Base-by-base conservation (phyloP, 2,797 vertebrate genomes). In the Nyctibius grandis region DNA sequence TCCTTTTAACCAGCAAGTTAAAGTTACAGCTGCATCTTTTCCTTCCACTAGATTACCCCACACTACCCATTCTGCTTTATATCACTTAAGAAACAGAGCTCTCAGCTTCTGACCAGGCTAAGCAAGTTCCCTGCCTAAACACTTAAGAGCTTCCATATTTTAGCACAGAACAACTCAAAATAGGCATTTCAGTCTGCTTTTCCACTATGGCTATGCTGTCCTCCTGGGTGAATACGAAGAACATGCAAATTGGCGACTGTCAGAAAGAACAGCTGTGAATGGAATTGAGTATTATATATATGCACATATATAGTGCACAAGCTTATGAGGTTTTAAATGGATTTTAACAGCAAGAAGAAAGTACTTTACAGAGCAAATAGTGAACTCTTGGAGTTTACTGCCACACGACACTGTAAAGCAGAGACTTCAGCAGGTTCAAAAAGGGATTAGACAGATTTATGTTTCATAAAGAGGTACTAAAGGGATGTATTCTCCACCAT, bases 1-100 rank as follows among this genome's bases (percentile, higher is more conserved):
- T 75, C 87, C 91, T 92, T 89, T 80, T 56, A 91, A 92, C 79
- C 60, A 81, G 84, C 48, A 94, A 81, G 83, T 93, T 91, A 65
- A 91, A 93, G 79, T 69, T 88, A 69, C 33, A 95, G 91, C 88
- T 91, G 69, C 85, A 84, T 86, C 73, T 81, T 83, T 75, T 88
- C 61, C 73, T 78, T 81, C 59, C 54, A 28, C 38, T 70, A 26
- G 29, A 63, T 67, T 85, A 60, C 34, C 36, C 47, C 36, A 38
- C 40, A 18, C 13, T 74, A 33, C 13, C 38, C 81, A 51, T 91
- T 73, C 82, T 88, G 67, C 59, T 90, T 75, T 69, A 15, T 38
- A 50, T 59, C 65, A 65, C 1, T 2, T 28, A 33, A 64, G 45
- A 81, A 91, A n/a, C 44, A 93, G 31, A 93, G 47, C 17, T 6